Evolutionary conservation across 1,140 invertebrate species (phyloP), one percentile per base, ranked within the genome.

Genomic region (Sycophaga agraensis): DNA sequence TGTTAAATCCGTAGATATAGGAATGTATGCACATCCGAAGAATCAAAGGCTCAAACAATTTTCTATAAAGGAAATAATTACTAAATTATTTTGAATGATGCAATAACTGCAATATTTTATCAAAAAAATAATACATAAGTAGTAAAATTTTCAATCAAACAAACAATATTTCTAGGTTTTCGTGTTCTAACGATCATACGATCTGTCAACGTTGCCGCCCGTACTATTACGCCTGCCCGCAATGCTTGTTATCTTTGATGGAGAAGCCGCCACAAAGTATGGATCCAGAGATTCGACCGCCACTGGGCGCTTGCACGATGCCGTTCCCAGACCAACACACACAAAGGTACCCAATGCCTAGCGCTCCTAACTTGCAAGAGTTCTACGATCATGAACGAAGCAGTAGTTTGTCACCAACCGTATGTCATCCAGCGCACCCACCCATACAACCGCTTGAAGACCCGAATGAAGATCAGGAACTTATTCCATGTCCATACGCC

Each of bases 171-270:
- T n/a, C n/a, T n/a, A 56, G 54, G 21, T 67, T 62, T 34, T 19
- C 65, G 3, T 78, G 76, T 50, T 5, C 4, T 1, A 73, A 77
- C 37, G 48, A 61, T 1, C 76, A 77, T 49, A 64, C 62, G 9
- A 60, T 78, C 4, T 77, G 76, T 54, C 59, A 72, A 24, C 74
- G 75, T 9, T 78, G 76, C 59, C 76, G 73, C 45, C 73, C 73
- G 3, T 74, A 74, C 55, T 77, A 77, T 48, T 68, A 68, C 58
- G 16, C 46, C 4, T 78, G 76, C 56, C 74, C 74, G 17, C 70
- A 64, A 5, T 78, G 76, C 40, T 56, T 37, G 3, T 54, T 60
- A 26, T 63, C 72, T 3, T 48, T 56, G 54, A 37, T 4, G 3
- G 54, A 56, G 19, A 17, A 45, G 26, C 34, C 59, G 31, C 22